Percentiles rank a stretch among this genome's conserved stretches.
Evolutionary conservation across 2,797 vertebrate genomes (phyloP).

Genomic region (Siniperca scherzeri): DNA sequence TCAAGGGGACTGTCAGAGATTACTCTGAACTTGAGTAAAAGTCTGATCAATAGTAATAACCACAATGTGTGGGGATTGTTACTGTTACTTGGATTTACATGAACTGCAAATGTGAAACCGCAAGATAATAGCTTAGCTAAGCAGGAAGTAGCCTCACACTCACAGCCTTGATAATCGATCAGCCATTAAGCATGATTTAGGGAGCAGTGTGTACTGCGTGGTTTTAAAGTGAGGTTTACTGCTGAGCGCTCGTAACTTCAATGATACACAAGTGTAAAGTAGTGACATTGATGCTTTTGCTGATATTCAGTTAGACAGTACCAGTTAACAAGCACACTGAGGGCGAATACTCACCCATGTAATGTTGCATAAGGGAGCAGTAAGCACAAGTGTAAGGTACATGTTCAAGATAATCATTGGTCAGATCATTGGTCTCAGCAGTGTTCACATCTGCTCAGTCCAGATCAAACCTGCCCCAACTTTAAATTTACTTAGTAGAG

Average conservation of each 20-base stretch:
- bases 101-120: not conserved
- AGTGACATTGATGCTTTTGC: constrained; percentile 1
- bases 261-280: not conserved
- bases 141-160: not conserved
- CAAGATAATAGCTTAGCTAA: not conserved
- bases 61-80: not conserved
- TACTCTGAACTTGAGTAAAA: not conserved
- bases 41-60: not conserved
- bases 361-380: not conserved
- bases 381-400: not conserved
- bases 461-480: not conserved
- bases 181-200: not conserved
- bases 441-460: not conserved
- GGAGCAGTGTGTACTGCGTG: not conserved
- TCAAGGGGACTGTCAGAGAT: not conserved
- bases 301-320: not conserved
- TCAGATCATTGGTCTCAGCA: not conserved
- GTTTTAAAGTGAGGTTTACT: not conserved
- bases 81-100: not conserved
- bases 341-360: not conserved
- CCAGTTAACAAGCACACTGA: constrained; percentile 5
- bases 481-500: not conserved
- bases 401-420: not conserved
- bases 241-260: not conserved
- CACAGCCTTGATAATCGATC: not conserved